Base-by-base conservation (phyloP, 2,797 vertebrate genomes). In the Megaceryle alcyon region DNA sequence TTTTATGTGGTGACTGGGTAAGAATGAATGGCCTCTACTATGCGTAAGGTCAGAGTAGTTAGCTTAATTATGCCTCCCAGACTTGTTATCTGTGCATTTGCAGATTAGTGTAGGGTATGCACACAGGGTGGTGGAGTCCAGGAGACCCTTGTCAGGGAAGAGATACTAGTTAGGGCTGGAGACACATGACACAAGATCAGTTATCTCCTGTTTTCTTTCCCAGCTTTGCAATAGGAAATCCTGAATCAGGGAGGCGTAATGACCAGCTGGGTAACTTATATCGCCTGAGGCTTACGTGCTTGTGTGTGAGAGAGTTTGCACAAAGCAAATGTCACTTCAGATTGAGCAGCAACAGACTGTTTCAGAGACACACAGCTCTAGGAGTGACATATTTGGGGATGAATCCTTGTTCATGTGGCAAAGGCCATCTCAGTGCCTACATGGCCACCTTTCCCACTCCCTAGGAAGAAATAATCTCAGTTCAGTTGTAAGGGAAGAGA, bases 181-280 rank as follows among this genome's bases (percentile, higher is more conserved):
- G 49, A 37, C 51, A 66, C 10, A 12, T 0, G 6, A 25, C 23
- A 7, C 41, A 46, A 1, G 0, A 9, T 29, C 29, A 22, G 1
- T 35, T 64, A 20, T 76, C 41, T 77, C 7, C 41, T 77, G 9
- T 31, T 71, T 84, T 60, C 69, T 88, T 78, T 14, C 44, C 23
- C n/a, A 37, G 53, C 23, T 79, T 87, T 86, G 33, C 70, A 57
- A 31, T 17, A 96, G 70, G 44, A 90, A 92, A 79, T 81, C 63
- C 51, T 37, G 60, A 83, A 37, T 35, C 57, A 86, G 39, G 43
- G 66, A 94, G 25, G 13, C 0, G 0, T 68, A 49, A 80, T 81
- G 86, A 82, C 54, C 0, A 1, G 25, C 44, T 60, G 64, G 35
- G 57, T 75, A 57, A 60, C 54, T 66, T 88, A 21, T 7, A 9